These are phyloP conservation scores for Phenganax stokvisi DNA, from an alignment of 92 coral and sea anemone genomes.

Conservation along the genomic window DNA sequence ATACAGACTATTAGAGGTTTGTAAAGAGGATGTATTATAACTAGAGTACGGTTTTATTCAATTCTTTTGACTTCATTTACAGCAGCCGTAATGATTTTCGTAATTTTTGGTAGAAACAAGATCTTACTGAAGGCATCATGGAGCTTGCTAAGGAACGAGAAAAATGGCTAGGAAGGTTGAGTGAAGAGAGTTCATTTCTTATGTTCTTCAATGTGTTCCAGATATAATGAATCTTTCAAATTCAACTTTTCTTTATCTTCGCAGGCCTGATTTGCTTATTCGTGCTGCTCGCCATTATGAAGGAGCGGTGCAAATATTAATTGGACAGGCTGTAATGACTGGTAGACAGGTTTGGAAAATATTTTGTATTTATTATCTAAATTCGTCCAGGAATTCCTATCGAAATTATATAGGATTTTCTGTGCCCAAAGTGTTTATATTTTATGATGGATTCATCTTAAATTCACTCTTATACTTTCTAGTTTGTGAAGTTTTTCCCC, in stretches of 20 bases:
- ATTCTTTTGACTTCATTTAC: no score
- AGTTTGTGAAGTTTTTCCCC: conserved; percentile 60
- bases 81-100: neutral
- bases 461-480: neutral
- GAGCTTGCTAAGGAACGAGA: conserved; percentile 74
- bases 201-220: neutral
- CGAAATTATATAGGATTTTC: no score
- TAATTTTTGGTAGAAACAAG: conserved; percentile 50
- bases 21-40: neutral
- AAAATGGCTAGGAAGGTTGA: conserved; percentile 89
- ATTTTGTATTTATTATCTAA: no score
- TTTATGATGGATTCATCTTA: neutral
- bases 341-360: conserved; percentile 60
- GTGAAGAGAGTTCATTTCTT: neutral
- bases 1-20: conserved; percentile 76
- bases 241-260: neutral
- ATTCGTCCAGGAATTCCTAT: no score
- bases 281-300: conserved; percentile 98
- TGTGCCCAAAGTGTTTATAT: neutral
- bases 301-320: conserved; percentile 88
- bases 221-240: neutral
- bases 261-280: conserved; percentile 74
- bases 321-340: conserved; percentile 82
- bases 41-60: neutral
- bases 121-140: conserved; percentile 58